Evolutionary conservation across 2,888 invertebrate genomes (phyloP).

Genomic region (Acanthacorydalis orientalis): DNA sequence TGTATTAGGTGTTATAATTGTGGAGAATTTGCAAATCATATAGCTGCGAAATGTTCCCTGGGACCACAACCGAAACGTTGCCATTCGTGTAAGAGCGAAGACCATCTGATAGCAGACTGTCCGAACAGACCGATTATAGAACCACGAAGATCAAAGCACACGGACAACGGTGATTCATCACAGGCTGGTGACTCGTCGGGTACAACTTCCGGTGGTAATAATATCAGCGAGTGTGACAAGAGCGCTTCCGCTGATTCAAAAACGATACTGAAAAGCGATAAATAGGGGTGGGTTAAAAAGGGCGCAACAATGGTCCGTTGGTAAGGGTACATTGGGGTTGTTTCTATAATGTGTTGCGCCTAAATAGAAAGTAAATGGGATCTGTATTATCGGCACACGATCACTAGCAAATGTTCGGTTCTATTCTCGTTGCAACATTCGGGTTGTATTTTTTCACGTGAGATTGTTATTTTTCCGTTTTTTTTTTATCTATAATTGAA

Average conservation of each 20-base stretch:
- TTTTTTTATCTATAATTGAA: no score
- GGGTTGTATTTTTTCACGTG: no score
- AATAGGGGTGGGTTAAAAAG: neutral
- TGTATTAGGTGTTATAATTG: constrained; percentile 77
- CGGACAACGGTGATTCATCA: constrained; percentile 7
- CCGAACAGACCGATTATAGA: constrained; percentile 35
- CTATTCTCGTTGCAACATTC: no score
- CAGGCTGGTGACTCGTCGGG: constrained; percentile 3
- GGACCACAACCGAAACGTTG: constrained; percentile 84
- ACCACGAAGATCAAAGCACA: constrained; percentile 10
- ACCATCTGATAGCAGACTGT: constrained; percentile 81
- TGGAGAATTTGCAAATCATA: constrained; percentile 83
- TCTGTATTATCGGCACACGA: no score
- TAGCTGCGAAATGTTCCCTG: constrained; percentile 75
- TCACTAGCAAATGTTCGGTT: no score
- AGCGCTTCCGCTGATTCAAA: constrained; percentile 9
- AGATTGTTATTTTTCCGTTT: no score
- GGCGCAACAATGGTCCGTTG: no score
- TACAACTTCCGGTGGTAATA: no score
- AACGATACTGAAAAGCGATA: neutral
- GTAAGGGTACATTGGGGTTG: no score
- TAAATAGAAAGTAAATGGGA: no score
- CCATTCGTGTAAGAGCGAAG: constrained; percentile 76
- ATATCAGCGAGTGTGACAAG: constrained; percentile 12
- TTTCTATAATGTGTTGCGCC: no score